These are phyloP conservation scores for Pemphredon lugubris DNA, from an alignment of 2,888 invertebrate genomes.

Conservation along the genomic window DNA sequence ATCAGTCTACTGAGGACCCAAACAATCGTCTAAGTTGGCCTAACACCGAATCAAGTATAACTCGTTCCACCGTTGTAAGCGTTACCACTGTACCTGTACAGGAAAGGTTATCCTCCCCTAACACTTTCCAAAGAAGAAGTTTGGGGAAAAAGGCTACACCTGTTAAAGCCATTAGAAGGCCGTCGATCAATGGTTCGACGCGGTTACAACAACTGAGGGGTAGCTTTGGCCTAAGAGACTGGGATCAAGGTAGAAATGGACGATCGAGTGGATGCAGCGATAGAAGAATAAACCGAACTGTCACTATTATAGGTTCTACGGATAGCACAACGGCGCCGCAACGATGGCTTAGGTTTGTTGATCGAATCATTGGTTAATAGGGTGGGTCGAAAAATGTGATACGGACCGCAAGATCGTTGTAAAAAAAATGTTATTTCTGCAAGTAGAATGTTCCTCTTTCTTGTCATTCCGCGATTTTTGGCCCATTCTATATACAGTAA, in stretches of 20 bases:
- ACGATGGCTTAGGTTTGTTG: constrained; percentile 74
- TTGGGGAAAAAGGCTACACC: constrained; percentile 78
- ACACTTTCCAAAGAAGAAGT: constrained; percentile 75
- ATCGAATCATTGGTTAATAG: background rate
- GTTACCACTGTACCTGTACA: constrained; percentile 54
- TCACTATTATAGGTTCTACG: constrained; percentile 57
- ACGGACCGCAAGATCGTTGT: too few relatives aligned
- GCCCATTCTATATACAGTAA: too few relatives aligned
- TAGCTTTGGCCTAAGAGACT: constrained; percentile 73
- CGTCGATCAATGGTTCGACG: constrained; percentile 74
- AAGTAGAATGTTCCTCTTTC: too few relatives aligned
- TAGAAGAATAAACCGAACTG: constrained; percentile 63
- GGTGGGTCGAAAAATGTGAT: too few relatives aligned
- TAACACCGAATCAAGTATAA: constrained; percentile 50
- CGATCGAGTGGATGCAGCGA: constrained; percentile 52
- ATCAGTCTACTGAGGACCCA: constrained; percentile 64
- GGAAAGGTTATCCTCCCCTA: constrained; percentile 74
- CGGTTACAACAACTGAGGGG: constrained; percentile 72
- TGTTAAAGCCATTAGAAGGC: constrained; percentile 75
- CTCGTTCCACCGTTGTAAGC: constrained; percentile 45
- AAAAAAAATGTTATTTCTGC: too few relatives aligned
- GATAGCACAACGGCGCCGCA: constrained; percentile 69
- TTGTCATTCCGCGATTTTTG: too few relatives aligned
- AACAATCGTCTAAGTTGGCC: constrained; percentile 69
- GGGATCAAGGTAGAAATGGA: constrained; percentile 72